These are phyloP conservation scores for Acropternis orthonyx DNA, from an alignment of 2,797 vertebrate species.

Conservation along the genomic window DNA sequence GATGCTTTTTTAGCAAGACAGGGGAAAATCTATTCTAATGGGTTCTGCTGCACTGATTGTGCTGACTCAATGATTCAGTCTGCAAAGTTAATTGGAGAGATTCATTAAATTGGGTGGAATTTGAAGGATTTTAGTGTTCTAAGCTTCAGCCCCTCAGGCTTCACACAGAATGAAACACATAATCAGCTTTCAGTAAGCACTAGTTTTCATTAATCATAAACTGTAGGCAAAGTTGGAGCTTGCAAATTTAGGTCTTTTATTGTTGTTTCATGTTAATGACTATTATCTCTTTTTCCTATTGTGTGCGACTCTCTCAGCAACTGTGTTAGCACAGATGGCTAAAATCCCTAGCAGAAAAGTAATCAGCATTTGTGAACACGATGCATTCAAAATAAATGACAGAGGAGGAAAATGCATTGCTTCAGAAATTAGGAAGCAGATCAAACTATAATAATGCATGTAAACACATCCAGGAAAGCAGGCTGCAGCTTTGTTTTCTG, in stretches of 20 bases:
- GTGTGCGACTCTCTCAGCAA: conserved; percentile 53
- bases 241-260: conserved; percentile 68
- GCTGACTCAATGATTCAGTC: conserved; percentile 62
- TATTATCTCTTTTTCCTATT: conserved; percentile 57
- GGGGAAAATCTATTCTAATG: conserved; percentile 38
- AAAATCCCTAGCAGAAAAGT: conserved; percentile 63
- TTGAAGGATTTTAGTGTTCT: conserved; percentile 61
- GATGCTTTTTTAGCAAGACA: not conserved
- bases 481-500: conserved; percentile 6
- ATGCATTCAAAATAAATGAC: conserved; percentile 64
- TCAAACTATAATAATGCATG: conserved; percentile 30
- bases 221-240: conserved; percentile 63
- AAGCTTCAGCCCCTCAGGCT: conserved; percentile 53
- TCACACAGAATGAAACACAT: conserved; percentile 63
- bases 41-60: conserved; percentile 47
- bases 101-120: conserved; percentile 64
- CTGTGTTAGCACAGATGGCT: conserved; percentile 68
- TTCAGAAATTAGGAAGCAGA: conserved; percentile 46
- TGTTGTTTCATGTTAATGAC: conserved; percentile 71
- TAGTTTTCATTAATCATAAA: conserved; percentile 74
- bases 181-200: conserved; percentile 70
- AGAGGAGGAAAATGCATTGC: conserved; percentile 35
- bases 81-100: conserved; percentile 59
- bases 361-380: conserved; percentile 56
- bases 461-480: conserved; percentile 21